Conservation (phyloP, 2,113 vertebrate genomes). For the Noctilio leporinus region DNA sequence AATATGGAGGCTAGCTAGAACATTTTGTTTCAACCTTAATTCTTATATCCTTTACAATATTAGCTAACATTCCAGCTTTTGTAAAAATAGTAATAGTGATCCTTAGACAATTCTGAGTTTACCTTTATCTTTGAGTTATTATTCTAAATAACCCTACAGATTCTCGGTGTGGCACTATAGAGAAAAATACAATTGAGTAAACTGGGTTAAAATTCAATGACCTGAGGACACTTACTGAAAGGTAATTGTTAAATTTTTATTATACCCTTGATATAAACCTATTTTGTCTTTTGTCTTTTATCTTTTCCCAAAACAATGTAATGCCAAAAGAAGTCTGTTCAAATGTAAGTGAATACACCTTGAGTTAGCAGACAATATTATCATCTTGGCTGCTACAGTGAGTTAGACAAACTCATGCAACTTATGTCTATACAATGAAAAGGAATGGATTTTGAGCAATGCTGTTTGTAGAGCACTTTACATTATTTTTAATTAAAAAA, state of each 20-base stretch:
- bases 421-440: background rate
- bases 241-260: background rate
- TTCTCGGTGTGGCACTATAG: background rate
- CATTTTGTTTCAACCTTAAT: constrained; percentile 18
- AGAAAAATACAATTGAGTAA: background rate
- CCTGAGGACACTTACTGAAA: background rate
- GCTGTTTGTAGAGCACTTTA: background rate
- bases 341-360: background rate
- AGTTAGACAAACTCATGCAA: background rate
- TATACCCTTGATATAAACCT: background rate
- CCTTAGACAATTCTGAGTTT: constrained; percentile 1
- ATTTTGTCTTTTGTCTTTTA: constrained; percentile 11
- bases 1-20: background rate
- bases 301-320: background rate
- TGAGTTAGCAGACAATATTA: background rate
- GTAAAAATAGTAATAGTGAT: background rate
- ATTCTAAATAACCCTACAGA: background rate
- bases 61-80: background rate
- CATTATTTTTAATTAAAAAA: background rate
- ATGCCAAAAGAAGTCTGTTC: background rate
- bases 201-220: background rate
- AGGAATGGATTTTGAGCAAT: background rate
- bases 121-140: background rate
- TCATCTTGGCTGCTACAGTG: background rate
- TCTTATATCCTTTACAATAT: constrained; percentile 11